Base-by-base conservation (phyloP, 37 sponge, comb jelly and placozoan species). In the Diacarnus erythraeanus region DNA sequence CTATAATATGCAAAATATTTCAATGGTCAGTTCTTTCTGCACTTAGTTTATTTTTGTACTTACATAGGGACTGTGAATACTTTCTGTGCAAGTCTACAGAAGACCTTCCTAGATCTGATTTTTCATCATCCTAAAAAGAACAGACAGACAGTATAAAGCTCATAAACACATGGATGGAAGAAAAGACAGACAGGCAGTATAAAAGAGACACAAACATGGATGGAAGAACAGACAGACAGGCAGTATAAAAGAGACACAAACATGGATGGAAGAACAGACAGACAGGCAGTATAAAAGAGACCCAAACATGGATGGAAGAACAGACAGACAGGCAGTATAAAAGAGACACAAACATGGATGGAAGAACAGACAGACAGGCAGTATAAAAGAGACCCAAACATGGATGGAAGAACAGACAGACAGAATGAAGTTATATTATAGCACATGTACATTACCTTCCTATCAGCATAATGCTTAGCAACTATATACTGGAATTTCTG, bases 31-130 rank as follows among this genome's bases (percentile, higher is more conserved):
- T n/a, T n/a, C n/a, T n/a, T n/a, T n/a, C n/a, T n/a, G n/a, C n/a
- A n/a, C n/a, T n/a, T n/a, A n/a, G n/a, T n/a, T n/a, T n/a, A n/a
- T n/a, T n/a, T n/a, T n/a, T n/a, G n/a, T n/a, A 59, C 85, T 69
- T 56, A 92, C 92, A 51, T 54, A 96, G n/a, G 59, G 83, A 85
- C 60, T 91, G 85, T 35, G 59, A n/a, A 63, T 90, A 98, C 54
- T 94, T 78, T 72, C 94, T 95, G 80, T 98, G 94, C 42, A 94
- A 92, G 71, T 98, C 99, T 59, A 92, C 84, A 3, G 84, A 82
- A 71, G 83, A 87, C 29, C 88, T 88, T 35, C 85, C 94, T 27
- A 89, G 83, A 40, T 98, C 99, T 31, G 69, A 76, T 34, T 69
- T 74, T 56, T 93, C 96, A 25, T 96, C 99, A 18, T 86, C 77